A percentile compares a stretch with the other conserved stretches of the same genome.
phyloP scores from a whole-genome alignment of 2,888 invertebrate genomes.

The Esperia sulphurella region DNA sequence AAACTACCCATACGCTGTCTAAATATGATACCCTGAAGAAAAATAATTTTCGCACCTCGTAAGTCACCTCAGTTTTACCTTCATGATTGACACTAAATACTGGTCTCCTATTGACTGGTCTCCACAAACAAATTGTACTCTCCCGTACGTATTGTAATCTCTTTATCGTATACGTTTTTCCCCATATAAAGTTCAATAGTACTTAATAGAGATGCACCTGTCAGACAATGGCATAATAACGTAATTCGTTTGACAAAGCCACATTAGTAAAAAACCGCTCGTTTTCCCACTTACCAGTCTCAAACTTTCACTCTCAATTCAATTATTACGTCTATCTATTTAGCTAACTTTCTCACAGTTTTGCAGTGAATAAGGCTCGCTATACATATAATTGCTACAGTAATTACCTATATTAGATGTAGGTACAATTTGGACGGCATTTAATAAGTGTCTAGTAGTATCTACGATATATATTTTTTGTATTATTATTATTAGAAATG shows the following conservation, averaged over 20 bases:
- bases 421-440: too few relatives aligned
- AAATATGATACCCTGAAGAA: too few relatives aligned
- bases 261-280: constrained; percentile 28
- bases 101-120: too few relatives aligned
- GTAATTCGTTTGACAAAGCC: constrained; percentile 30
- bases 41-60: too few relatives aligned
- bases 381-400: constrained; percentile 3
- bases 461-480: too few relatives aligned
- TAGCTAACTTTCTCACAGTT: constrained; percentile 55
- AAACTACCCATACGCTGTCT: too few relatives aligned
- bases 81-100: too few relatives aligned
- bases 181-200: not conserved
- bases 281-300: constrained; percentile 34
- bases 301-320: constrained; percentile 56
- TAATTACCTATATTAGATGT: constrained; percentile 1
- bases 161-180: not conserved
- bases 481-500: too few relatives aligned
- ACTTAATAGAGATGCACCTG: not conserved
- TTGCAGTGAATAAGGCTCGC: constrained; percentile 21
- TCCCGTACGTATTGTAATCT: too few relatives aligned
- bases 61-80: too few relatives aligned
- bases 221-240: constrained; percentile 16
- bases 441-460: too few relatives aligned
- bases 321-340: constrained; percentile 46
- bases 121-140: too few relatives aligned